phyloP scores from a whole-genome alignment of 2,888 invertebrate species.

The Heteromyza rotundicornis region DNA sequence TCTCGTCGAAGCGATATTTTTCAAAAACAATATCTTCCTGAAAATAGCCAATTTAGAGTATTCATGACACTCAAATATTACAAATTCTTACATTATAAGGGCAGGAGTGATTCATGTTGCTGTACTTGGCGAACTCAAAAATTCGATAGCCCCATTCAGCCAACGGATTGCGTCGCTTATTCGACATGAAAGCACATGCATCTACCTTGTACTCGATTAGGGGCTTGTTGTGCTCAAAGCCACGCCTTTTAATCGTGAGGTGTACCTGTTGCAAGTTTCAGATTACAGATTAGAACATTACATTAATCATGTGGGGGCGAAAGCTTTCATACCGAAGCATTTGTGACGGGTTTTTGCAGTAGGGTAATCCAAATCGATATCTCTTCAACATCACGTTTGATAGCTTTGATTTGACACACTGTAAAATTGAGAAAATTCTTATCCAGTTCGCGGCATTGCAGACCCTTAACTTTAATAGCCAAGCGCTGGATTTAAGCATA shows the following conservation, averaged over 20 bases:
- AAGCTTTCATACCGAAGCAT: neutral
- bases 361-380: neutral
- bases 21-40: conserved; percentile 7
- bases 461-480: neutral
- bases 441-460: neutral
- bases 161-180: neutral
- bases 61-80: neutral
- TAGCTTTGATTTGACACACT: neutral
- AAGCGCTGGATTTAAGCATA: no score
- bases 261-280: neutral
- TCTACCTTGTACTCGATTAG: neutral
- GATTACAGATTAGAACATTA: no score
- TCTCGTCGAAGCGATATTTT: neutral
- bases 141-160: neutral
- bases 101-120: conserved; percentile 10
- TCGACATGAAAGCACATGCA: conserved; percentile 4
- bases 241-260: neutral
- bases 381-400: neutral
- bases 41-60: conserved; percentile 2
- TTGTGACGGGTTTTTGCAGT: neutral
- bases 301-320: no score
- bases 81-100: conserved; percentile 5
- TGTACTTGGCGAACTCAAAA: neutral
- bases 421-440: neutral
- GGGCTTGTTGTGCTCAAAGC: neutral